These are phyloP conservation scores for Psylliodes chrysocephalus DNA, from an alignment of 2,888 invertebrate species.

Conservation along the genomic window DNA sequence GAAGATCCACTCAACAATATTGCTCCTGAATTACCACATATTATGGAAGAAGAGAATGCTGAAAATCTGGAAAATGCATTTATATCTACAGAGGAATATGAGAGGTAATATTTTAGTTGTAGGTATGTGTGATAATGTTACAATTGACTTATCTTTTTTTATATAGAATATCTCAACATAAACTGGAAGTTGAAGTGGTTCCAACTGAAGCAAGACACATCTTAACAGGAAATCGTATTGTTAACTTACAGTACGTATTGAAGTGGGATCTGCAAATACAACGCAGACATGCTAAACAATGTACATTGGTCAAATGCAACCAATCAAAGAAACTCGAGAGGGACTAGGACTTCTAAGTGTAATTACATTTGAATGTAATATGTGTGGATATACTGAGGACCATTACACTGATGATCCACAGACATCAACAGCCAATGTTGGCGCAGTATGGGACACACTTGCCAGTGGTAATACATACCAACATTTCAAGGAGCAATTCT, in stretches of 20 bases:
- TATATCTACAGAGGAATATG: not conserved
- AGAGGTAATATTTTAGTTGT: conserved; percentile 1
- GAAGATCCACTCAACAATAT: too few species aligned
- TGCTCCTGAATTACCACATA: not conserved
- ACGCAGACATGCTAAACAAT: conserved; percentile 25
- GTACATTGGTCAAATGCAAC: conserved; percentile 20
- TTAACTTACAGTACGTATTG: conserved; percentile 28
- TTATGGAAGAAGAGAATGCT: too few species aligned
- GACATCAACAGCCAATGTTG: not conserved
- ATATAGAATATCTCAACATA: not conserved
- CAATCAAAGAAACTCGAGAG: not conserved
- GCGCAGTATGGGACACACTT: conserved; percentile 29
- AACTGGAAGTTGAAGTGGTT: not conserved
- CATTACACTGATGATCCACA: not conserved
- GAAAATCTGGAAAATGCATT: too few species aligned
- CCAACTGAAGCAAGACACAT: not conserved
- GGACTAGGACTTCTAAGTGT: not conserved
- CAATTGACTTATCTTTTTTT: not conserved
- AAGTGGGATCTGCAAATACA: conserved; percentile 20
- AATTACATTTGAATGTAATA: conserved; percentile 5
- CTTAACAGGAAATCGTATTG: conserved; percentile 27
- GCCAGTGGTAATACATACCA: conserved; percentile 29
- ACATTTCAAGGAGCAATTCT: too few species aligned
- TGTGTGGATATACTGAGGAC: conserved; percentile 5
- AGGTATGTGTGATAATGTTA: not conserved